These are phyloP conservation scores for Hypselothyrea guttata DNA, from an alignment of 2,888 invertebrate species.

Conservation along the genomic window DNA sequence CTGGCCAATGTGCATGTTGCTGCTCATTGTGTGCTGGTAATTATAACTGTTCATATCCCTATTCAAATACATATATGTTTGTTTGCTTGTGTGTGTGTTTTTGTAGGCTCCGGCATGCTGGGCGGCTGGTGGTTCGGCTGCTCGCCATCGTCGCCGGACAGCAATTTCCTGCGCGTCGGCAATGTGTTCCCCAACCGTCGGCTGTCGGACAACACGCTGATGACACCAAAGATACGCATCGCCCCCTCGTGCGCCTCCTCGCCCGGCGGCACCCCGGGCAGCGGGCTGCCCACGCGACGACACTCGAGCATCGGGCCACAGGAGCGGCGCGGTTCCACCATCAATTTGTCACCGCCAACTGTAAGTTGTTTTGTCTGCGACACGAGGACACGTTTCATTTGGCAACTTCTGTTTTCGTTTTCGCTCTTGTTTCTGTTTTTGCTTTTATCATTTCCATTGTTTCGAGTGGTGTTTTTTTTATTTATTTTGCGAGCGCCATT, in stretches of 20 bases:
- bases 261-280: conserved; percentile 87
- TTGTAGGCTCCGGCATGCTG: conserved; percentile 85
- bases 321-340: conserved; percentile 91
- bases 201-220: conserved; percentile 94
- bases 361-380: conserved; percentile 85
- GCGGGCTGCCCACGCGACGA: conserved; percentile 90
- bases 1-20: conserved; percentile 16
- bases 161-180: conserved; percentile 92
- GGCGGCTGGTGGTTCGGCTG: conserved; percentile 93
- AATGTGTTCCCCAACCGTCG: conserved; percentile 92
- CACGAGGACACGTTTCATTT: conserved; percentile 23
- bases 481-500: conserved; percentile 44
- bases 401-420: conserved; percentile 7
- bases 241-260: conserved; percentile 95
- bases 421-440: conserved; percentile 9
- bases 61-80: background rate
- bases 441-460: conserved; percentile 15
- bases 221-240: conserved; percentile 94
- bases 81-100: background rate
- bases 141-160: conserved; percentile 91
- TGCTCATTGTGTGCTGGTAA: conserved; percentile 9
- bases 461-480: conserved; percentile 18
- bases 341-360: conserved; percentile 94
- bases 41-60: conserved; percentile 2
- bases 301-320: conserved; percentile 96